A percentile compares a stretch with the other conserved stretches of the same genome.
Conservation (phyloP, 2,113 vertebrate genomes). For the Cynocephalus volans region DNA sequence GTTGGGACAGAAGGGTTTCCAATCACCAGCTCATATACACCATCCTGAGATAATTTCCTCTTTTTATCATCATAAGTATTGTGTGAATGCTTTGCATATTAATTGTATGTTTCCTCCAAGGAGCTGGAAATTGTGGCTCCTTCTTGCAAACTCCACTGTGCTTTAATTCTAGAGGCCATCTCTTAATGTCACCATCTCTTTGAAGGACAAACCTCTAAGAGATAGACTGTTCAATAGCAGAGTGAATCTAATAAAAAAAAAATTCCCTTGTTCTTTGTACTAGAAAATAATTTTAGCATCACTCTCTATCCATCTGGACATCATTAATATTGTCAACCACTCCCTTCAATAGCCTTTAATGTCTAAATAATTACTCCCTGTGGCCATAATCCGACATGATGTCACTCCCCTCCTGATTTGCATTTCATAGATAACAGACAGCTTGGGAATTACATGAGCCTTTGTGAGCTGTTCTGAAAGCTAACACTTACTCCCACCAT, state of each 20-base stretch:
- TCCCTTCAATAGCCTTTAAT: slow-evolving; percentile 84
- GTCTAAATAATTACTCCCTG: slow-evolving; percentile 85
- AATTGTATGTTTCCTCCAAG: background rate
- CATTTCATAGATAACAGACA: slow-evolving; percentile 82
- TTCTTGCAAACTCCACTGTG: background rate
- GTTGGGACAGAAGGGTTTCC: background rate
- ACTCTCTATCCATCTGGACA: slow-evolving; percentile 82
- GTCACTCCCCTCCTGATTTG: slow-evolving; percentile 82
- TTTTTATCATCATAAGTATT: slow-evolving; percentile 8
- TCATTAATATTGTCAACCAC: slow-evolving; percentile 84
- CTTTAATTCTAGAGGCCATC: slow-evolving; percentile 45
- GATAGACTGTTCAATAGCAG: slow-evolving; percentile 54
- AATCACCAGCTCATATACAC: background rate
- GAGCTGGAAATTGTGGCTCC: background rate
- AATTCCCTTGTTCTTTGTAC: slow-evolving; percentile 80
- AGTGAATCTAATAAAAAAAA: slow-evolving; percentile 67
- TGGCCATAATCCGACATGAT: slow-evolving; percentile 78
- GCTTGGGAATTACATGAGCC: slow-evolving; percentile 70
- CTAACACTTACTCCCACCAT: slow-evolving; percentile 76
- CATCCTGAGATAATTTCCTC: slow-evolving; percentile 44
- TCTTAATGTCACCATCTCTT: background rate
- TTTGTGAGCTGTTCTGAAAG: slow-evolving; percentile 57
- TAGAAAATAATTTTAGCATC: slow-evolving; percentile 83
- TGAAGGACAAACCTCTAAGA: slow-evolving; percentile 55
- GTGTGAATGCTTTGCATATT: slow-evolving; percentile 11